phyloP scores from a whole-genome alignment of 2,888 invertebrate genomes.

The Cheilosia urbana region DNA sequence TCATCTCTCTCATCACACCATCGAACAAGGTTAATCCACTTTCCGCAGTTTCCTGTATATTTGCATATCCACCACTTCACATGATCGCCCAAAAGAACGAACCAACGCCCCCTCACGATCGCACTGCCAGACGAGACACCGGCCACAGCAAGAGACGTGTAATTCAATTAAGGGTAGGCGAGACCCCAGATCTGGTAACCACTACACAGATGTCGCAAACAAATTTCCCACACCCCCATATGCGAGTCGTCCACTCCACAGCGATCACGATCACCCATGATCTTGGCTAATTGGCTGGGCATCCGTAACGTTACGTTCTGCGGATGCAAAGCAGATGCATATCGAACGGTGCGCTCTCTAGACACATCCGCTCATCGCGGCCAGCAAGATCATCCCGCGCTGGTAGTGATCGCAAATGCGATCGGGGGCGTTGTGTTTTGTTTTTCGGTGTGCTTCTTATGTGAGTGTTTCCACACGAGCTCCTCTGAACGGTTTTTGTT shows the following conservation, averaged over 20 bases:
- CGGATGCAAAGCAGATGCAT: conserved; percentile 57
- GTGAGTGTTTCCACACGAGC: conserved; percentile 19
- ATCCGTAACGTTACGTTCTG: conserved; percentile 34
- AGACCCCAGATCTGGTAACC: conserved; percentile 55
- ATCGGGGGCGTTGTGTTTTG: conserved; percentile 61
- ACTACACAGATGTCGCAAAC: conserved; percentile 26
- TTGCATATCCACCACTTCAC: conserved; percentile 40
- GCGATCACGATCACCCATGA: conserved; percentile 61
- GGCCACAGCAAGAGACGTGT: conserved; percentile 12
- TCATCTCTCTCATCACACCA: conserved; percentile 22
- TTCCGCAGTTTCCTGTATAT: conserved; percentile 53
- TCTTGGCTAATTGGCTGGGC: conserved; percentile 62
- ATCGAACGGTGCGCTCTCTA: conserved; percentile 52
- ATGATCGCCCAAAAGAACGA: conserved; percentile 28
- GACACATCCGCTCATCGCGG: conserved; percentile 46
- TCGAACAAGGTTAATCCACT: conserved; percentile 62
- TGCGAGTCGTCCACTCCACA: background rate
- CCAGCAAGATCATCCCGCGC: conserved; percentile 34
- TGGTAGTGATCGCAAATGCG: conserved; percentile 25
- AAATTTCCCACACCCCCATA: conserved; percentile 70
- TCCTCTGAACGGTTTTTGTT: conserved; percentile 23
- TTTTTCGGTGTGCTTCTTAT: conserved; percentile 14
- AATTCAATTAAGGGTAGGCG: conserved; percentile 73
- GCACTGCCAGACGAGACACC: conserved; percentile 57
- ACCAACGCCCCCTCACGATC: conserved; percentile 62